A percentile compares a stretch with the other conserved stretches of the same genome.
phyloP scores from a whole-genome alignment of 2,888 invertebrate species.

The Coleophora flavipennella region DNA sequence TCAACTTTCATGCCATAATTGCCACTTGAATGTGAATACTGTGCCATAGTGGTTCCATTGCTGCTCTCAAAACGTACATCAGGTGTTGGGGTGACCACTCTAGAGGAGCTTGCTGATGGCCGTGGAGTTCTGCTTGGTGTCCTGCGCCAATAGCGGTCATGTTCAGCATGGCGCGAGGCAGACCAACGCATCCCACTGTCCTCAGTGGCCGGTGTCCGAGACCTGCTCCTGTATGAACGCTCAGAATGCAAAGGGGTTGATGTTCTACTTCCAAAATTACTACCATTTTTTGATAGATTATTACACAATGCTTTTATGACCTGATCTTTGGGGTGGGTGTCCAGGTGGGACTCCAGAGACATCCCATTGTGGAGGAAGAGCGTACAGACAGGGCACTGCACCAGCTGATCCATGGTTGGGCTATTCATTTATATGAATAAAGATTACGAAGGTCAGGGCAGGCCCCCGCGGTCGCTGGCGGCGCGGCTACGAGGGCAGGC shows the following conservation, averaged over 20 bases:
- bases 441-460: constrained; percentile 6
- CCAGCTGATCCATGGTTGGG: constrained; percentile 56
- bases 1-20: constrained; percentile 44
- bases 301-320: constrained; percentile 84
- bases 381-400: constrained; percentile 88
- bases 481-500: constrained; percentile 38
- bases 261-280: constrained; percentile 51
- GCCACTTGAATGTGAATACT: constrained; percentile 25
- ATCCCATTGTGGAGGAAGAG: constrained; percentile 87
- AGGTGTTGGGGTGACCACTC: constrained; percentile 37
- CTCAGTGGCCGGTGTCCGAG: constrained; percentile 49
- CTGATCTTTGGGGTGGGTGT: constrained; percentile 91
- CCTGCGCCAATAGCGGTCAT: constrained; percentile 52
- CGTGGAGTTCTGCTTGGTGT: constrained; percentile 42
- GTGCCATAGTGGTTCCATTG: constrained; percentile 24
- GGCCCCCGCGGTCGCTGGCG: constrained; percentile 16
- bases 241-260: constrained; percentile 53
- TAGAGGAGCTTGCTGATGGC: constrained; percentile 31
- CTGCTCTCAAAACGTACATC: constrained; percentile 48
- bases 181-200: constrained; percentile 44
- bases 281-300: constrained; percentile 46
- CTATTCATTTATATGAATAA: constrained; percentile 14
- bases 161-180: constrained; percentile 38
- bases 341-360: constrained; percentile 83
- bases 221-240: constrained; percentile 53